Percentiles rank a stretch among this genome's conserved stretches.
Evolutionary conservation across 2,888 invertebrate genomes (phyloP).

Genomic region (Polylopha cassiicola): DNA sequence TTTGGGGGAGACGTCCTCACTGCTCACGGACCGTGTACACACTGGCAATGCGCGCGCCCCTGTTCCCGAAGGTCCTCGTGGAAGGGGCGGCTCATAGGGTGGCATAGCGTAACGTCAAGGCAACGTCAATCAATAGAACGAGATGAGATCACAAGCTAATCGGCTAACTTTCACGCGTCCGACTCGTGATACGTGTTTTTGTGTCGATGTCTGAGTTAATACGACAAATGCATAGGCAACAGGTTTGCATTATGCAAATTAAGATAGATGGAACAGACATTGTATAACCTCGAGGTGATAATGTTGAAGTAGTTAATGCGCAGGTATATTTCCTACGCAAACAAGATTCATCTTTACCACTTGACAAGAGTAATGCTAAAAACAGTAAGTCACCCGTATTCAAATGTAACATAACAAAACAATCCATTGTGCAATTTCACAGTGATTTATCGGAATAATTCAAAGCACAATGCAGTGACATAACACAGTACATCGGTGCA

Average conservation of each 20-base stretch:
- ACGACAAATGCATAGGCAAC: constrained; percentile 2
- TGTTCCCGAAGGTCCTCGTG: constrained; percentile 70
- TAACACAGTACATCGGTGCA: constrained; percentile 40
- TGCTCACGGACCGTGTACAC: constrained; percentile 49
- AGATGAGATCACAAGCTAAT: constrained; percentile 61
- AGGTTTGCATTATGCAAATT: constrained; percentile 4
- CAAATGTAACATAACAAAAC: constrained; percentile 10
- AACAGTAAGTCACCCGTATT: too few species aligned
- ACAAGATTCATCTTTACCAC: too few species aligned
- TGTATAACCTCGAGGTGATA: too few species aligned
- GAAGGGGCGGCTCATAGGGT: constrained; percentile 70
- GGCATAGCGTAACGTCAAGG: constrained; percentile 64
- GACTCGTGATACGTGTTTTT: constrained; percentile 6
- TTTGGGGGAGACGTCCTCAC: constrained; percentile 51
- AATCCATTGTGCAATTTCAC: constrained; percentile 18
- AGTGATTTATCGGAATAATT: constrained; percentile 21
- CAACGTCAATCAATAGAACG: constrained; percentile 73
- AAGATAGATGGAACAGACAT: too few species aligned
- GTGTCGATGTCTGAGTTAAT: not conserved
- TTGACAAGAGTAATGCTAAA: too few species aligned
- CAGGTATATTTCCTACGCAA: too few species aligned
- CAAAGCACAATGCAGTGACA: constrained; percentile 33
- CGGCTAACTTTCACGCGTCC: constrained; percentile 29
- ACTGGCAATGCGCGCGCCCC: constrained; percentile 74
- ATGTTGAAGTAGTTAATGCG: too few species aligned